Percentiles rank a stretch among this genome's conserved stretches.
phyloP scores from a whole-genome alignment of 2,113 vertebrate species.

The Corythaixoides concolor region DNA sequence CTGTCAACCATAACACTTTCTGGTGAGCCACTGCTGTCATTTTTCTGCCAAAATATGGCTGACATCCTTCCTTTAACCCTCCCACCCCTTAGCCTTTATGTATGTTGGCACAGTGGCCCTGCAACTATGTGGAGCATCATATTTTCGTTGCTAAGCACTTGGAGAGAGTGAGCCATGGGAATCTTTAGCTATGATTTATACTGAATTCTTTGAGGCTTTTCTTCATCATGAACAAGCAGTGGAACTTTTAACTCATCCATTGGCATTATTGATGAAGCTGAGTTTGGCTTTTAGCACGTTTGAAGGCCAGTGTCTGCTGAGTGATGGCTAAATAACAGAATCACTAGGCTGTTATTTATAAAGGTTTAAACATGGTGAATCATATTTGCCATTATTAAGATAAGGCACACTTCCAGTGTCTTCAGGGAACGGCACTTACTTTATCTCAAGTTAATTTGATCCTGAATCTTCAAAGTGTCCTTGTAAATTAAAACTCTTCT shows the following conservation, averaged over 20 bases:
- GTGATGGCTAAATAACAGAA: background rate
- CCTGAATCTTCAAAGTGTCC: background rate
- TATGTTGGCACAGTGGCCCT: conserved; percentile 3
- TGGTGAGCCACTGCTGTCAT: background rate
- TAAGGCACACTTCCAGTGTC: background rate
- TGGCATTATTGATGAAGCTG: background rate
- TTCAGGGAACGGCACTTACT: background rate
- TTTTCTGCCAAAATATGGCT: conserved; percentile 32
- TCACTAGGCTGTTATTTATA: background rate
- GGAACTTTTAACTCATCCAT: conserved; percentile 30
- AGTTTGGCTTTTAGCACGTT: background rate
- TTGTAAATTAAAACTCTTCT: background rate
- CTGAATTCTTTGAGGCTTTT: conserved; percentile 37
- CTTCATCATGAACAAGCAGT: background rate
- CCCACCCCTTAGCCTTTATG: background rate
- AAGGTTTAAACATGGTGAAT: background rate
- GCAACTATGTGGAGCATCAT: background rate
- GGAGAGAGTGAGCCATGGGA: background rate
- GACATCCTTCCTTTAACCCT: conserved; percentile 29
- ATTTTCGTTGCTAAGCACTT: background rate
- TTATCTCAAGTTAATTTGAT: background rate
- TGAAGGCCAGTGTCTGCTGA: background rate
- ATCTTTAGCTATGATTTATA: conserved; percentile 7
- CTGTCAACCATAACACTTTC: conserved; percentile 3
- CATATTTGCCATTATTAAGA: background rate